These are phyloP conservation scores for Bostrychus sinensis DNA, from an alignment of 2,113 vertebrate species.

Conservation along the genomic window DNA sequence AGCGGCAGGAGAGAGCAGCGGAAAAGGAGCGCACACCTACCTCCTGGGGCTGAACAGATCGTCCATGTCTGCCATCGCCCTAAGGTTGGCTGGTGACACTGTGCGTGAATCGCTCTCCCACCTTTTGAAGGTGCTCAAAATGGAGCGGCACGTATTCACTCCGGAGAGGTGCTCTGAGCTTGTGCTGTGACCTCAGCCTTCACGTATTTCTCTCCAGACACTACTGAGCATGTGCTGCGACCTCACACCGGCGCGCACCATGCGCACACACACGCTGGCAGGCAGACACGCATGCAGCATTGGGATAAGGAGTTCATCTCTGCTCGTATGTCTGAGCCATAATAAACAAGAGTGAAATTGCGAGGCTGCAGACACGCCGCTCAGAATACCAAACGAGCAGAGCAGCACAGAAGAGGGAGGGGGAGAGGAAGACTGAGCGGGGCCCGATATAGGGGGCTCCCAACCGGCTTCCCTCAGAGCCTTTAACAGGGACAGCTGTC, in stretches of 20 bases:
- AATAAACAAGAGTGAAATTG: conserved; percentile 86
- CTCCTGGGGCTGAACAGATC: conserved; percentile 94
- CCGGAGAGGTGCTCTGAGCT: conserved; percentile 87
- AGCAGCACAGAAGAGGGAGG: conserved; percentile 28
- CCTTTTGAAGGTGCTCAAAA: conserved; percentile 89
- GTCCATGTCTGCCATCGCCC: conserved; percentile 90
- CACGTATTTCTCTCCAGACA: conserved; percentile 86
- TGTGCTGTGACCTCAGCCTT: conserved; percentile 98
- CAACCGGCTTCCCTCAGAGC: conserved; percentile 72
- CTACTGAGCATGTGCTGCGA: conserved; percentile 99
- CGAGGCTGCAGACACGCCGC: conserved; percentile 76
- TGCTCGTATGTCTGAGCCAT: conserved; percentile 83
- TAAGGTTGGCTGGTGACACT: conserved; percentile 69
- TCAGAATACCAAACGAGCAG: conserved; percentile 82
- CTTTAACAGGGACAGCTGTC: conserved; percentile 51
- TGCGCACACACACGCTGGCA: conserved; percentile 44
- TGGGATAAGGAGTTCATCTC: conserved; percentile 81
- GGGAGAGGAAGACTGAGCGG: conserved; percentile 43
- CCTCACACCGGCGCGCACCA: conserved; percentile 74
- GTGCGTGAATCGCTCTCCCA: conserved; percentile 68
- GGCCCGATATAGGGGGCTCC: conserved; percentile 59
- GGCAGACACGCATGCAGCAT: conserved; percentile 57
- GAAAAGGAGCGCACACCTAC: conserved; percentile 85
- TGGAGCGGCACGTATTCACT: conserved; percentile 93
- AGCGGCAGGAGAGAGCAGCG: conserved; percentile 47